These are phyloP conservation scores for Epicampocera succincta DNA, from an alignment of 2,888 invertebrate genomes.

Conservation along the genomic window DNA sequence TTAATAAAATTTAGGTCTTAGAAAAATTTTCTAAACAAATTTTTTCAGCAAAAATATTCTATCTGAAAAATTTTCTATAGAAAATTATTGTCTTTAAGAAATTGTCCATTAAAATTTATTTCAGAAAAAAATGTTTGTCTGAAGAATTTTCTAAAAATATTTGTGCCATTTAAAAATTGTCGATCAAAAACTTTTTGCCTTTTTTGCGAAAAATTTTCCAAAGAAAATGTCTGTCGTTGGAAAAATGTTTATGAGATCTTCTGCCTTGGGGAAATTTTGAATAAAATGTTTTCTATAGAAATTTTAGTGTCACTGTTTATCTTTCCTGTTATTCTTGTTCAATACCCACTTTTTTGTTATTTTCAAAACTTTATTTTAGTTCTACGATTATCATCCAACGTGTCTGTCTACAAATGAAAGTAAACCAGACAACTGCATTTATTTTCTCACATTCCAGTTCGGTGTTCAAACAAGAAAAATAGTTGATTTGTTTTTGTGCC, in stretches of 20 bases:
- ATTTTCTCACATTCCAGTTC: constrained; percentile 64
- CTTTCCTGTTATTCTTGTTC: background rate
- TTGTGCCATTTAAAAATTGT: background rate
- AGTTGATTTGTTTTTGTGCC: background rate
- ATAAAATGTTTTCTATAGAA: no score
- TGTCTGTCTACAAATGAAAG: constrained; percentile 64
- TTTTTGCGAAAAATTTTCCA: background rate
- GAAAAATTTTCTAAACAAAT: no score
- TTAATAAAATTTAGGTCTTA: no score
- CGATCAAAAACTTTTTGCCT: constrained; percentile 3
- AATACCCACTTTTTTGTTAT: background rate
- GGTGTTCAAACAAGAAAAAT: constrained; percentile 47
- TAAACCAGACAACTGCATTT: constrained; percentile 63
- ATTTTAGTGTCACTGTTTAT: background rate
- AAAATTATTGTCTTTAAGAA: no score
- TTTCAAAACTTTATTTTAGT: constrained; percentile 7
- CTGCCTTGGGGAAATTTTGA: no score
- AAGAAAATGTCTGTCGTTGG: no score
- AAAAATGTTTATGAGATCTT: no score
- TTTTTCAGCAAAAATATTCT: no score
- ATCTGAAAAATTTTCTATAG: no score
- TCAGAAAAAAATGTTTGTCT: no score
- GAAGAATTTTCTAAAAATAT: no score
- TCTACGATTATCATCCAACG: constrained; percentile 52
- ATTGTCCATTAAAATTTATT: no score